Conservation (phyloP, 2,797 vertebrate species). For the Xyrichtys novacula region DNA sequence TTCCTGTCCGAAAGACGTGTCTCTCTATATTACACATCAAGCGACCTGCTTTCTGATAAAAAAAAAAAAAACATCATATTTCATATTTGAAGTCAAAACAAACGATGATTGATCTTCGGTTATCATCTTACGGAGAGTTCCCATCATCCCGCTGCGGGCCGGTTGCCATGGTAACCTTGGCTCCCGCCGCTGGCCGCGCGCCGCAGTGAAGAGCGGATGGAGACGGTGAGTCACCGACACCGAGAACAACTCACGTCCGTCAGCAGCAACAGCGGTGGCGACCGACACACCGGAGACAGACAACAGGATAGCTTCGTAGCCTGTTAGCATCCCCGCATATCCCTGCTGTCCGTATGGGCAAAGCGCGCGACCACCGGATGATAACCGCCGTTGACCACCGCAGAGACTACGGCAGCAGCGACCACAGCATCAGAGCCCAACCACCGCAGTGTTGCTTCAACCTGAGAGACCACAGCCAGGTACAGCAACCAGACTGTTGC, state of each 20-base stretch:
- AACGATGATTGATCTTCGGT: neutral
- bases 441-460: conserved; percentile 6
- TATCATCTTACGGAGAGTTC: neutral
- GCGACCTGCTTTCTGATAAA: neutral
- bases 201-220: conserved; percentile 57
- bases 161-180: conserved; percentile 65
- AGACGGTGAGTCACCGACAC: conserved; percentile 67
- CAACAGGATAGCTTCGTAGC: conserved; percentile 11
- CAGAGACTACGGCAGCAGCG: conserved; percentile 8
- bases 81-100: too few relatives aligned
- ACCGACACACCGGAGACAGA: neutral
- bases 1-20: neutral
- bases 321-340: conserved; percentile 16
- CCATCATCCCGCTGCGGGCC: conserved; percentile 27
- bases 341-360: neutral
- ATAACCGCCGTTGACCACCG: conserved; percentile 33
- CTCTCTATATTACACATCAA: neutral
- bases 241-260: conserved; percentile 1
- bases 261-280: neutral
- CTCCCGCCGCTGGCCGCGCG: conserved; percentile 44
- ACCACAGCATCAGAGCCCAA: neutral
- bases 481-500: neutral
- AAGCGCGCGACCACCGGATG: conserved; percentile 31
- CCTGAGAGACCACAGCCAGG: conserved; percentile 2
- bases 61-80: too few relatives aligned